A percentile compares a stretch with the other conserved stretches of the same genome.
phyloP scores from a whole-genome alignment of 2,888 invertebrate genomes.

The Myathropa florea region DNA sequence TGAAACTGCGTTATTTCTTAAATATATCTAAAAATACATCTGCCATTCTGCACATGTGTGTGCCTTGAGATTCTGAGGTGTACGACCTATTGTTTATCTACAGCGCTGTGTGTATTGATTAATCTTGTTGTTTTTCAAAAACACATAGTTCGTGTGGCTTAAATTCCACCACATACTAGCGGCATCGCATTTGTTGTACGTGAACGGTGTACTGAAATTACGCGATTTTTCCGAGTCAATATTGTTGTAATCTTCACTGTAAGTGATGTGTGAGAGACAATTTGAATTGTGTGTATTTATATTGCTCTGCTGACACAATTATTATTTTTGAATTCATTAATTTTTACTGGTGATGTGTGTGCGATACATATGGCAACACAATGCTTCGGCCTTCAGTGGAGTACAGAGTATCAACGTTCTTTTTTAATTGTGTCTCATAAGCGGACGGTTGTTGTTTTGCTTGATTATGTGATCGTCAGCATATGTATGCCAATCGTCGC shows the following conservation, averaged over 20 bases:
- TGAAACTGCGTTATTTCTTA: not conserved
- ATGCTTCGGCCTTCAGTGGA: not conserved
- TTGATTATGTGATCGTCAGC: no score
- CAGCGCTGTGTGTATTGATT: not conserved
- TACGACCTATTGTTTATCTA: slow-evolving; percentile 30
- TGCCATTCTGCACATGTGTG: not conserved
- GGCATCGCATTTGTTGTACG: not conserved
- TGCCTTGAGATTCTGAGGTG: no score
- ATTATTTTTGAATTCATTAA: not conserved
- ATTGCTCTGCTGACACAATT: not conserved
- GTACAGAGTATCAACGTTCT: not conserved
- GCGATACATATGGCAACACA: not conserved
- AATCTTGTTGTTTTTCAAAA: slow-evolving; percentile 1
- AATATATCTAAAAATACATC: slow-evolving; percentile 15
- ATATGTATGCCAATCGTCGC: no score
- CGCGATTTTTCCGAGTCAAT: not conserved
- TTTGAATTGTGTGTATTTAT: not conserved
- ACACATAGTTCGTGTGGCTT: not conserved
- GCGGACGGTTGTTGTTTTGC: no score
- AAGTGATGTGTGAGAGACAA: not conserved
- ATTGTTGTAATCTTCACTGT: not conserved
- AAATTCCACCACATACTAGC: not conserved
- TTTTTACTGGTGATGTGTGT: not conserved
- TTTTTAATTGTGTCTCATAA: no score
- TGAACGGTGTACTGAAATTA: not conserved